Base-by-base conservation (phyloP, 2,797 vertebrate species). In the Dendrocincla fuliginosa region DNA sequence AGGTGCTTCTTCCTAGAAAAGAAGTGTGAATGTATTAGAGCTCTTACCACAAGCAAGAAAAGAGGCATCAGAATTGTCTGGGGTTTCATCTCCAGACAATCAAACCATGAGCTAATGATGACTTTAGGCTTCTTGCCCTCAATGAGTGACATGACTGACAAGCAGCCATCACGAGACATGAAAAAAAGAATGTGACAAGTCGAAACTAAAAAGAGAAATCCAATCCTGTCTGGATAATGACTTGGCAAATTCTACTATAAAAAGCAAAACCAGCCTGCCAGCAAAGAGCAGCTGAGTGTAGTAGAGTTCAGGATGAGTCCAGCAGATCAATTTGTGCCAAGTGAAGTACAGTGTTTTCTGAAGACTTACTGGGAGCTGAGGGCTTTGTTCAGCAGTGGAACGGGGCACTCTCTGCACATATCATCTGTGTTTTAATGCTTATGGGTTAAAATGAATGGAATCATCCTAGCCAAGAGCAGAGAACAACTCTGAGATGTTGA, bases 31-130 rank as follows among this genome's bases (percentile, higher is more conserved):
- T 13, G 1, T 35, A 33, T 78, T 52, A 56, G 9, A 78, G 52
- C 42, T 87, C 77, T 49, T 87, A 94, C n/a, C 61, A 89, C 32
- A 83, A 91, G 69, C 61, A 90, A 87, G 88, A 76, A 78, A 93
- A 94, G 78, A 93, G 71, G 80, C 37, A 69, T 85, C 80, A 61
- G 65, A 92, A 85, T 84, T 23, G 78, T 81, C 76, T 81, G 63
- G 64, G 37, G 84, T 89, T 96, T 96, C 87, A 93, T 95, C 95
- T 96, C 57, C 90, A 95, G 95, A 94, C 78, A 92, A 88, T 93
- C 68, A 96, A 96, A 81, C 77, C 83, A 89, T 60, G 57, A 86
- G 76, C 63, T 95, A 96, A 97, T 77, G 89, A 95, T 90, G 56
- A 97, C 95, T 84, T 96, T 68, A 81, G 94, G 97, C 92, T 85